Conservation (phyloP, 2,888 invertebrate genomes). For the Sinotaia quadrata region DNA sequence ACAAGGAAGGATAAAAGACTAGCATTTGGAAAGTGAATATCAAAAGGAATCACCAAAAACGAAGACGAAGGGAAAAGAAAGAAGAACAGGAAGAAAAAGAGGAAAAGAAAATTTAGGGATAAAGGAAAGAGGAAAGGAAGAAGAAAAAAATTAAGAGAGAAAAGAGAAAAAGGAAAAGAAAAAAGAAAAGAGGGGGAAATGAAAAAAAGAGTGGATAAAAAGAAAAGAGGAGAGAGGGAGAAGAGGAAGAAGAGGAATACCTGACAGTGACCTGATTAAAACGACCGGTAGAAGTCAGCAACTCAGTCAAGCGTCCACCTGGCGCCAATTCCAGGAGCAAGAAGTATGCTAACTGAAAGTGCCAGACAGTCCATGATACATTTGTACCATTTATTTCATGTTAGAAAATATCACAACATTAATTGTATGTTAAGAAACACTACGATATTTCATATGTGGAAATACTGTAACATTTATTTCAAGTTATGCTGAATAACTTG, state of each 20-base stretch:
- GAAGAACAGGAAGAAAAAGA: neutral
- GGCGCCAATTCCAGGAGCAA: constrained; percentile 21
- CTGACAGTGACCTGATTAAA: constrained; percentile 10
- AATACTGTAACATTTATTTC: no score
- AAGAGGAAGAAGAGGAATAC: neutral
- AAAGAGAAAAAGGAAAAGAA: neutral
- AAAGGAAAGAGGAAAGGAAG: neutral
- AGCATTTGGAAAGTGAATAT: no score
- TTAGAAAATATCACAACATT: no score
- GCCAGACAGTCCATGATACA: no score
- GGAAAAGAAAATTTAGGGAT: neutral
- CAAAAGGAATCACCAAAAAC: no score
- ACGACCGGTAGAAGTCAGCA: neutral
- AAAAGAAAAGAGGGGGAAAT: neutral
- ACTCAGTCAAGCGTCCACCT: constrained; percentile 10
- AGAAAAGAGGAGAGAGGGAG: neutral
- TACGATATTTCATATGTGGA: no score
- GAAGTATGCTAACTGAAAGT: constrained; percentile 23
- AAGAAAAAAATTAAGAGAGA: neutral
- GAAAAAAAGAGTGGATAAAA: neutral
- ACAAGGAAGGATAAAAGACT: no score
- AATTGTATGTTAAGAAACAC: no score
- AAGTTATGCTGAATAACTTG: no score
- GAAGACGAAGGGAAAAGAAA: neutral
- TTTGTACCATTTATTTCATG: no score